Base-by-base conservation (phyloP, 1,140 invertebrate species). In the Neuroterus valhalla region DNA sequence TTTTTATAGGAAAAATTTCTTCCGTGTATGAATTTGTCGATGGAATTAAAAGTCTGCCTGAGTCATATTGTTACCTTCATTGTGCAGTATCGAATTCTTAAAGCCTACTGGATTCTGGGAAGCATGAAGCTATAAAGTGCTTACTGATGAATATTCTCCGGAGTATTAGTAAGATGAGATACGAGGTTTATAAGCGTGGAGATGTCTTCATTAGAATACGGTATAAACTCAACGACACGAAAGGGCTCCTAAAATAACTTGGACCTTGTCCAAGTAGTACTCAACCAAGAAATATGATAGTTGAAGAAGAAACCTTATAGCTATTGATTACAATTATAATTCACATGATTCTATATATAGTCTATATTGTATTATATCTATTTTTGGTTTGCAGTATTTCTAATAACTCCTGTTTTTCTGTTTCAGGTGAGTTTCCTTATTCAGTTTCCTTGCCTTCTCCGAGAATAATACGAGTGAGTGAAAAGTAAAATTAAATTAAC, bases 181-280 rank as follows among this genome's bases (percentile, higher is more conserved):
- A 26, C 55, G n/a, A 26, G 31, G 10, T 62, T 62, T 62, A 62
- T 62, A 62, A 62, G 55, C 55, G 26, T 62, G 55, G 55, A 31
- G 55, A 62, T 62, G 55, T 62, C 55, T 62, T 62, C 55, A 62
- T 62, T 62, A 62, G 26, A 62, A 62, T 62, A n/a, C 55, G 26
- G 31, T 62, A 62, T 62, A 62, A 62, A 62, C 26, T 62, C n/a
- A 23, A 62, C 55, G 55, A 62, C 55, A 31, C 55, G 55, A 62
- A 62, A 38, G 55, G 55, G 26, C 55, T 62, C 23, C 55, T 62
- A 26, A 62, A 62, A 62, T 62, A 62, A 62, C 55, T 38, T 62
- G 55, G 55, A 62, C 31, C 21, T 62, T 62, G 31, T 62, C 55
- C 55, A 62, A 26, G 55, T 62, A 23, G 23, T 31, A 62, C 15